A percentile compares a stretch with the other conserved stretches of the same genome.
These are phyloP conservation scores for Caenorhabditis sp. DNA, from an alignment of 2,888 invertebrate species.

Conservation along the genomic window DNA sequence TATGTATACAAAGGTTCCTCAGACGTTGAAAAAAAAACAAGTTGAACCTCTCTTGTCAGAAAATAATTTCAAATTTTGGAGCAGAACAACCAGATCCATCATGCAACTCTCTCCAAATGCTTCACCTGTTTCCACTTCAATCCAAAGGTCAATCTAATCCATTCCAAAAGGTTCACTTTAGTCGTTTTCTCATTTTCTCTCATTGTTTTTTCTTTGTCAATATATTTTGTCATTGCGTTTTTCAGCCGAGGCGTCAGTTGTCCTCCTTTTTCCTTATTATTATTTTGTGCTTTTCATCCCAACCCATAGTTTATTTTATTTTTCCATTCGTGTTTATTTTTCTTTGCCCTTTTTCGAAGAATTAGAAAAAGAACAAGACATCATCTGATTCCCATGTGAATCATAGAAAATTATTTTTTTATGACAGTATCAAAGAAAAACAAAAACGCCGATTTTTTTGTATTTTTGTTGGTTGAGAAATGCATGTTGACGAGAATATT, in stretches of 20 bases:
- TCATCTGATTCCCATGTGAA: not conserved
- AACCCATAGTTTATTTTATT: not conserved
- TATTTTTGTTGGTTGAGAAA: not conserved
- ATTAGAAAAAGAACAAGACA: no score
- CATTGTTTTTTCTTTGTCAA: not conserved
- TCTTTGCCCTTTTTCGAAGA: not conserved
- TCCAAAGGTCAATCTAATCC: not conserved
- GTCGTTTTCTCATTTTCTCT: not conserved
- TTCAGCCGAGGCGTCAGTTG: not conserved
- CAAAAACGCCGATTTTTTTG: not conserved
- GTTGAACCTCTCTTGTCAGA: no score
- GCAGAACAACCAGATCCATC: no score
- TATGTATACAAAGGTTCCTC: no score
- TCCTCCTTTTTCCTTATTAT: not conserved
- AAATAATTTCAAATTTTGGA: no score
- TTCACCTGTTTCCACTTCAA: constrained; percentile 5
- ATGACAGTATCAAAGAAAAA: not conserved
- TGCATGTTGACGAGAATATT: no score
- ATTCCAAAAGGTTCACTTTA: no score
- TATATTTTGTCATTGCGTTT: not conserved
- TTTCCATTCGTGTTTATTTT: not conserved
- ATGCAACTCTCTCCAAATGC: constrained; percentile 8
- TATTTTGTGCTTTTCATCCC: not conserved
- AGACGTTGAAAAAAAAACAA: no score
- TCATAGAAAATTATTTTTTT: not conserved